Conservation (phyloP, 2,888 invertebrate genomes). For the Petrolisthes manimaculis region DNA sequence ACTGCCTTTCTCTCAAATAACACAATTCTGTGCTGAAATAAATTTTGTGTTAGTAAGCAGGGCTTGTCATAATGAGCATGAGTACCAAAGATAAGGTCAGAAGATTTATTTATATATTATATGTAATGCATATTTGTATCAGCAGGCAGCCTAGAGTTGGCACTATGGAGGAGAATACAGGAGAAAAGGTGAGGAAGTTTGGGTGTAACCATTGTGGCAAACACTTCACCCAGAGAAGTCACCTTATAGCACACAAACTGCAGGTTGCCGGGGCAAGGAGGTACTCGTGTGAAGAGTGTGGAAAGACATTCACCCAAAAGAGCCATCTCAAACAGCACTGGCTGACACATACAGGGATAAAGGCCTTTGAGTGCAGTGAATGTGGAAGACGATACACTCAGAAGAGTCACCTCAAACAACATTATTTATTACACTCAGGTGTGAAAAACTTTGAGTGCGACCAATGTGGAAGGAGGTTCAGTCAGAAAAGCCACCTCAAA, state of each 20-base stretch:
- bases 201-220: neutral
- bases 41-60: too few species aligned
- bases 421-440: conserved; percentile 5
- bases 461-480: conserved; percentile 21
- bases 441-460: conserved; percentile 20
- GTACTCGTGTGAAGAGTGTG: conserved; percentile 21
- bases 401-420: conserved; percentile 13
- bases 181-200: neutral
- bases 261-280: neutral
- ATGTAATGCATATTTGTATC: too few species aligned
- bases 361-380: conserved; percentile 10
- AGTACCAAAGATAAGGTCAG: too few species aligned
- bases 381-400: conserved; percentile 2
- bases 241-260: neutral
- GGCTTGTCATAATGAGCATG: too few species aligned
- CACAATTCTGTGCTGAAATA: too few species aligned
- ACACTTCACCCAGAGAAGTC: neutral
- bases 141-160: too few species aligned
- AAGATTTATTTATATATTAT: too few species aligned
- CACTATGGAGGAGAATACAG: too few species aligned
- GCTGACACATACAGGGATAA: conserved; percentile 11
- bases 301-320: conserved; percentile 18
- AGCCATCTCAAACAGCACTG: conserved; percentile 26
- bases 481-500: conserved; percentile 9
- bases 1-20: too few species aligned